Base-by-base conservation (phyloP, 2,113 vertebrate genomes). In the Australoheros scitulus region DNA sequence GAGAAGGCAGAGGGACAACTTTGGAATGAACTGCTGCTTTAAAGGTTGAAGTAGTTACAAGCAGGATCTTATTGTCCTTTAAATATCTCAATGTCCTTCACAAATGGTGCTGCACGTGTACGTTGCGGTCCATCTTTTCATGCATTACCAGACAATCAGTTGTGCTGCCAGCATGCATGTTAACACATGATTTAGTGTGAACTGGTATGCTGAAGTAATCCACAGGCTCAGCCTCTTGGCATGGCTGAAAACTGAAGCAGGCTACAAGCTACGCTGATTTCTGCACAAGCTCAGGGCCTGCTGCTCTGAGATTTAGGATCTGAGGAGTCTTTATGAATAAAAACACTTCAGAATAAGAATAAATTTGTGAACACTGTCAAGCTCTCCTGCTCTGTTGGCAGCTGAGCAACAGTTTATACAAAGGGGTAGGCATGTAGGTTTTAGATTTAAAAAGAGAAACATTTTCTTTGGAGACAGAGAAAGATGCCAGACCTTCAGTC, bases 161-260 rank as follows among this genome's bases (percentile, higher is more conserved):
- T 41, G 56, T 11, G 26, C 83, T 80, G 65, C 82, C 72, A 79
- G 77, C 32, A 41, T n/a, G 79, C 86, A 59, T 92, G 86, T 90
- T 74, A 76, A 68, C 82, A 90, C 75, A 74, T 76, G 81, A 90
- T 79, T 82, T 63, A 61, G 63, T 43, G 43, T 57, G 68, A 83
- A 74, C 56, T 72, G 82, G 58, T 70, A 80, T 77, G 77, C 77
- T 70, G 26, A 74, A 74, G 52, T 90, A 85, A 88, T 88, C 84
- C 52, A 9, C 3, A 6, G 22, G 59, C 80, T 61, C 80, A 76
- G 80, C 74, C 38, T 60, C 17, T 41, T 64, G 55, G 84, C 75
- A 63, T 17, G 10, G 63, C 20, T 47, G 15, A 36, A 52, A 36
- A 38, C 18, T 11, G 32, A 15, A 61, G 29, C 14, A 60, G 70